phyloP scores from a whole-genome alignment of 1,140 invertebrate genomes.

The Caenorhabditis latens region DNA sequence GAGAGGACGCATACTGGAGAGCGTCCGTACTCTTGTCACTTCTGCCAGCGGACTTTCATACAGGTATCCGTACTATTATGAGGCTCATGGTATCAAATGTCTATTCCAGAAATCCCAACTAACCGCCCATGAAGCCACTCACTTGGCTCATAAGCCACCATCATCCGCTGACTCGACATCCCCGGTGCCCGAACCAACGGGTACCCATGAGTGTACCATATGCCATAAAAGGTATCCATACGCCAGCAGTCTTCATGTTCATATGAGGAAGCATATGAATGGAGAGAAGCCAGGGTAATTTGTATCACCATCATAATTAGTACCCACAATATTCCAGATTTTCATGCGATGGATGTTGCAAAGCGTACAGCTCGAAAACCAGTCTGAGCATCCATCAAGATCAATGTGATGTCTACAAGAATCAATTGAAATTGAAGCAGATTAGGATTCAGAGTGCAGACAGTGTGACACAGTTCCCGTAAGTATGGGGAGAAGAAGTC shows the following conservation, averaged over 20 bases:
- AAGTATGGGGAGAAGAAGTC: background rate
- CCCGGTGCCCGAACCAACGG: constrained; percentile 34
- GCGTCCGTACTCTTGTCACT: constrained; percentile 72
- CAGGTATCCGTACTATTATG: constrained; percentile 66
- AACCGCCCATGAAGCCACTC: constrained; percentile 77
- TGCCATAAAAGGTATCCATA: constrained; percentile 77
- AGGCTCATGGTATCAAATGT: too few relatives aligned
- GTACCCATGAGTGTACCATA: constrained; percentile 74
- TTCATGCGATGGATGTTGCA: constrained; percentile 72
- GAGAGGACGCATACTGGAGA: constrained; percentile 77
- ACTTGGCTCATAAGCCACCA: constrained; percentile 27
- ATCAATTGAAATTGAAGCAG: background rate
- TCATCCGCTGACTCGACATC: background rate
- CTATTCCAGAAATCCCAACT: constrained; percentile 75
- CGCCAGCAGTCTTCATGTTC: constrained; percentile 73
- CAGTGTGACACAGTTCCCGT: background rate
- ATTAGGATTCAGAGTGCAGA: background rate
- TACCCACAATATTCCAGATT: constrained; percentile 62
- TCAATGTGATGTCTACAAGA: constrained; percentile 70
- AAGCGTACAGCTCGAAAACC: constrained; percentile 76
- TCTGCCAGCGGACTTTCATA: constrained; percentile 74
- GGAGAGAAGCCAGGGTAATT: constrained; percentile 84
- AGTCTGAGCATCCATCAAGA: constrained; percentile 77
- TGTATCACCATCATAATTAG: constrained; percentile 79
- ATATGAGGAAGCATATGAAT: constrained; percentile 74